Evolutionary conservation across 1,140 invertebrate genomes (phyloP).

Genomic region (Dreissena polymorpha): DNA sequence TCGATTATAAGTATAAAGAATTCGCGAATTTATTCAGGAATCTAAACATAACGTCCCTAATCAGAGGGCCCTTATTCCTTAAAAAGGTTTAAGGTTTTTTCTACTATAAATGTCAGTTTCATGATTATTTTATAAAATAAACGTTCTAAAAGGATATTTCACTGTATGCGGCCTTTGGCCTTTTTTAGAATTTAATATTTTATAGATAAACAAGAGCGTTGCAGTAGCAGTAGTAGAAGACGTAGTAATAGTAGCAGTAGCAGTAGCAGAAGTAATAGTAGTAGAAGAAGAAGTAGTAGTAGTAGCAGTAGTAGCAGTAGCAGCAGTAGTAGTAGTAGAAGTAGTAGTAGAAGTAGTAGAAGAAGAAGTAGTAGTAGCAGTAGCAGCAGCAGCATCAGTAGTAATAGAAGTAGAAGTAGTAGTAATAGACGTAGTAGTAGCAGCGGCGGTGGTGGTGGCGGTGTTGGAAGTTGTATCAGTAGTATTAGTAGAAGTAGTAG

Average conservation of each 20-base stretch:
- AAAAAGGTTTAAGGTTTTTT: too few relatives aligned
- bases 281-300: not conserved
- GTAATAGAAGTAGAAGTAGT: not conserved
- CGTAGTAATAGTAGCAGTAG: not conserved
- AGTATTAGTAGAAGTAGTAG: not conserved
- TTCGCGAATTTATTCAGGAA: too few relatives aligned
- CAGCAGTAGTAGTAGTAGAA: not conserved
- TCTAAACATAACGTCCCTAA: too few relatives aligned
- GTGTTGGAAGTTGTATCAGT: not conserved
- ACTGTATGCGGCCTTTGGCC: too few relatives aligned
- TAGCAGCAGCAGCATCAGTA: not conserved
- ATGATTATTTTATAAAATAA: too few relatives aligned
- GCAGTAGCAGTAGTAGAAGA: not conserved
- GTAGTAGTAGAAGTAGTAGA: not conserved
- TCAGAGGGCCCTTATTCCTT: too few relatives aligned
- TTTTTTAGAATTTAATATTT: too few relatives aligned
- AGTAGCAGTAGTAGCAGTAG: not conserved
- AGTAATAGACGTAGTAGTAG: not conserved
- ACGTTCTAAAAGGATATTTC: too few relatives aligned
- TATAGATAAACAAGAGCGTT: too few relatives aligned
- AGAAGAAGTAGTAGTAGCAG: not conserved
- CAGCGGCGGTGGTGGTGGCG: not conserved
- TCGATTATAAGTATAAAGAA: too few relatives aligned
- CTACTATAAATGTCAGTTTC: too few relatives aligned
- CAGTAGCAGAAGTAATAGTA: not conserved